A percentile compares a stretch with the other conserved stretches of the same genome.
phyloP scores from a whole-genome alignment of 2,797 vertebrate genomes.

The Lepus townsendii region DNA sequence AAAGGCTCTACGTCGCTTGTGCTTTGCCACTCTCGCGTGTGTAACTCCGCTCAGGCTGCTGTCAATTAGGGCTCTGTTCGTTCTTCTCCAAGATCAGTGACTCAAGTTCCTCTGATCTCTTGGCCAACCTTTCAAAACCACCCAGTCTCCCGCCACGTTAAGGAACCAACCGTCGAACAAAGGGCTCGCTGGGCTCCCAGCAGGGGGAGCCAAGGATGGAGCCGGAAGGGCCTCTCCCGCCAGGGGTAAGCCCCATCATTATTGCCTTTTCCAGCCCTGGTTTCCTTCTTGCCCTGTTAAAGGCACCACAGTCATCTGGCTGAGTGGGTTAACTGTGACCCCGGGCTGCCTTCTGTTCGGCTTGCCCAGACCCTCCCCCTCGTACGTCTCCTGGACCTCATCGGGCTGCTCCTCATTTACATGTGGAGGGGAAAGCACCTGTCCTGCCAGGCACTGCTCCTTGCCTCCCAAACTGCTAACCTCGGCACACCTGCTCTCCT shows the following conservation, averaged over 20 bases:
- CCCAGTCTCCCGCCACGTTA: background rate
- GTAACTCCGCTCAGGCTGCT: background rate
- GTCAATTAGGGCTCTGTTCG: background rate
- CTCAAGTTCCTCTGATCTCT: background rate
- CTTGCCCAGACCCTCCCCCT: background rate
- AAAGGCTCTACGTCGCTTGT: too few relatives aligned
- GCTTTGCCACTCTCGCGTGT: background rate
- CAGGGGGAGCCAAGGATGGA: fast-evolving
- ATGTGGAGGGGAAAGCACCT: background rate
- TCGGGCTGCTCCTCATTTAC: background rate
- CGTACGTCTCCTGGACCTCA: background rate
- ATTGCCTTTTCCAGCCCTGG: background rate
- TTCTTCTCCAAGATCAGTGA: conserved; percentile 29
- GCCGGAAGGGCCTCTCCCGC: background rate
- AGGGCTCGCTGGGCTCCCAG: background rate
- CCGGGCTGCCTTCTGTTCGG: background rate
- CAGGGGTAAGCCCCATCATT: fast-evolving
- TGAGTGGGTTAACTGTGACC: background rate
- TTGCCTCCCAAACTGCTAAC: background rate
- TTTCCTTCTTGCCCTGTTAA: background rate
- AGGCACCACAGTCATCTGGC: background rate
- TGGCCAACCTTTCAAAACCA: background rate
- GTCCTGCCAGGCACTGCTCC: background rate
- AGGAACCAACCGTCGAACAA: background rate
- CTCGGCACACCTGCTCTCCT: background rate